Percentiles rank a stretch among this genome's conserved stretches.
Evolutionary conservation across 2,797 vertebrate genomes (phyloP).

Genomic region (Etheostoma nigrum): DNA sequence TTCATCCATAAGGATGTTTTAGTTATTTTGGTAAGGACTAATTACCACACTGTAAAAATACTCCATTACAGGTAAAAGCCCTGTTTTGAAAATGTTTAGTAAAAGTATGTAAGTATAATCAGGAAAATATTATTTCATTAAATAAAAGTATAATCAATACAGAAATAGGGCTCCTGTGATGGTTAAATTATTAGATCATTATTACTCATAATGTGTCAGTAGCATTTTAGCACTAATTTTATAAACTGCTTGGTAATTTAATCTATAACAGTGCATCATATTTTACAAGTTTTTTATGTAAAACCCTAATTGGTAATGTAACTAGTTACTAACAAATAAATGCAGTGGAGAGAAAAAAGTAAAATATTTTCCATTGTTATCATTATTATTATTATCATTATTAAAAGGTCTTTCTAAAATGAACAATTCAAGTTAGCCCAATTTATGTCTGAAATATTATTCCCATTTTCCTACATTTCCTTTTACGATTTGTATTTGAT

Average conservation of each 20-base stretch:
- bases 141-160: background rate
- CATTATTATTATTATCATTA: background rate
- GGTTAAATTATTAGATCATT: background rate
- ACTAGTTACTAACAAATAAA: background rate
- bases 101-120: background rate
- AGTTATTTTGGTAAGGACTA: background rate
- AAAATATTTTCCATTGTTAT: background rate
- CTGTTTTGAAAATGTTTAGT: background rate
- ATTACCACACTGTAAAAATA: background rate
- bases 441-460: conserved; percentile 1
- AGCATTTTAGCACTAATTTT: background rate
- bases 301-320: background rate
- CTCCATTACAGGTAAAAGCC: background rate
- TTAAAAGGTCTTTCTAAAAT: background rate
- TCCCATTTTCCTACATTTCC: background rate
- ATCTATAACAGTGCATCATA: background rate
- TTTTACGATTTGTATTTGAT: background rate
- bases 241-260: background rate
- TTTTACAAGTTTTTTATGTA: background rate
- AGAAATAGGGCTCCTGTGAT: background rate
- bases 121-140: background rate
- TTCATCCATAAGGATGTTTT: background rate
- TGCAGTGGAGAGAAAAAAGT: background rate
- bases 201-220: background rate
- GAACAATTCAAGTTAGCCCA: background rate